Conservation (phyloP, 1,140 invertebrate genomes). For the Drosophila sulfurigaster region DNA sequence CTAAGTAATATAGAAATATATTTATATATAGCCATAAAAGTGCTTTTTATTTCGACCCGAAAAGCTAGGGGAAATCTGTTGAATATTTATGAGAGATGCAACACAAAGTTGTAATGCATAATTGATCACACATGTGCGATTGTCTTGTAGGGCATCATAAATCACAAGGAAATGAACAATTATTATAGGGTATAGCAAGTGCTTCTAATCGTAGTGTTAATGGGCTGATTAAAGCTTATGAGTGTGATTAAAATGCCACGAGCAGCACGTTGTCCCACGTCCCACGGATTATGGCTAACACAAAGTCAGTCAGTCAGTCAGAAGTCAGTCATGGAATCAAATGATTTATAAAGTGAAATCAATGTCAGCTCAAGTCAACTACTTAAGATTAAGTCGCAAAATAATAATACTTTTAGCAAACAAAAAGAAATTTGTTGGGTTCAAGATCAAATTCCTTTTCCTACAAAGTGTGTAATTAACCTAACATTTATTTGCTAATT, state of each 20-base stretch:
- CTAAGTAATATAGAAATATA: conserved; percentile 24
- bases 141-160: conserved; percentile 25
- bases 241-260: conserved; percentile 57
- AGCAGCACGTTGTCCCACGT: conserved; percentile 29
- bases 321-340: conserved; percentile 19
- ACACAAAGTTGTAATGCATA: not conserved
- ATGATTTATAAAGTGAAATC: conserved; percentile 50
- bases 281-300: conserved; percentile 15
- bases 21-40: conserved; percentile 8
- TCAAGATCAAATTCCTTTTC: conserved; percentile 13
- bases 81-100: conserved; percentile 10
- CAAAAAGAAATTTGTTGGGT: conserved; percentile 8
- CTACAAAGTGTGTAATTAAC: not conserved
- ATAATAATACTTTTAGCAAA: conserved; percentile 6
- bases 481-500: conserved; percentile 9
- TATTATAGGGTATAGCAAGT: conserved; percentile 19
- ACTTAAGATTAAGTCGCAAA: not conserved
- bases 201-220: conserved; percentile 2
- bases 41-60: conserved; percentile 5
- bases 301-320: conserved; percentile 5
- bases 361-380: conserved; percentile 8
- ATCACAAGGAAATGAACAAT: conserved; percentile 23
- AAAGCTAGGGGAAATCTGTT: conserved; percentile 2
- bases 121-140: conserved; percentile 3
- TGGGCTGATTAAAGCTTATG: conserved; percentile 45